phyloP scores from a whole-genome alignment of 2,113 vertebrate genomes.

The Zingel zingel region DNA sequence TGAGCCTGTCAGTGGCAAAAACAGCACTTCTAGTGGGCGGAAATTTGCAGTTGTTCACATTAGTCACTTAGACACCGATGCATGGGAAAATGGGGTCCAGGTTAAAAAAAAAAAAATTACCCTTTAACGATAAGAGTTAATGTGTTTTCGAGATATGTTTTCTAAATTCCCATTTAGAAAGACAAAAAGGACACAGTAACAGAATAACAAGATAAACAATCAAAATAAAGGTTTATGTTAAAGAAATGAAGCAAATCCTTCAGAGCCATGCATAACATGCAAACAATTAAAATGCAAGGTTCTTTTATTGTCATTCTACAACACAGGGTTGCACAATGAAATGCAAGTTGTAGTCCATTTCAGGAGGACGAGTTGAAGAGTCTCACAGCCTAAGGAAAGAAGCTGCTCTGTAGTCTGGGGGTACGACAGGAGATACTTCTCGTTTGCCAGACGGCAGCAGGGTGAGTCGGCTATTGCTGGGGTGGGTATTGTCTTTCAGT shows the following conservation, averaged over 20 bases:
- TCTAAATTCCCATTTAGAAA: constrained; percentile 9
- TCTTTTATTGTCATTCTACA: background rate
- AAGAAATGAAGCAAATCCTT: constrained; percentile 30
- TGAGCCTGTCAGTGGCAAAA: too few species aligned
- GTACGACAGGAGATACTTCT: background rate
- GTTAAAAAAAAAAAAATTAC: too few species aligned
- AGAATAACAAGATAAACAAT: constrained; percentile 24
- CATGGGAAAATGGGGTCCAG: too few species aligned
- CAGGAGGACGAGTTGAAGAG: too few species aligned
- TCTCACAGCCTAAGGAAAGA: background rate
- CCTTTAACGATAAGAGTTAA: background rate
- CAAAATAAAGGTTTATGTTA: constrained; percentile 10
- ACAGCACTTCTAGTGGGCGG: too few species aligned
- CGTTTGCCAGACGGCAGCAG: too few species aligned
- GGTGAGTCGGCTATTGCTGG: too few species aligned
- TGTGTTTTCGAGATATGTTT: constrained; percentile 3
- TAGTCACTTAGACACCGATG: too few species aligned
- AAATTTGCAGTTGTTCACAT: too few species aligned
- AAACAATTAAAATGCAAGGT: background rate
- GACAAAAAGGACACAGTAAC: background rate
- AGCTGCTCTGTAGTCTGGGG: background rate
- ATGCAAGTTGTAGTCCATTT: too few species aligned
- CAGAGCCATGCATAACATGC: constrained; percentile 77
- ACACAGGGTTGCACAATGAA: too few species aligned
- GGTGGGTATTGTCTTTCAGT: background rate